Base-by-base conservation (phyloP, 2,888 invertebrate genomes). In the Ochlodes sylvanus region DNA sequence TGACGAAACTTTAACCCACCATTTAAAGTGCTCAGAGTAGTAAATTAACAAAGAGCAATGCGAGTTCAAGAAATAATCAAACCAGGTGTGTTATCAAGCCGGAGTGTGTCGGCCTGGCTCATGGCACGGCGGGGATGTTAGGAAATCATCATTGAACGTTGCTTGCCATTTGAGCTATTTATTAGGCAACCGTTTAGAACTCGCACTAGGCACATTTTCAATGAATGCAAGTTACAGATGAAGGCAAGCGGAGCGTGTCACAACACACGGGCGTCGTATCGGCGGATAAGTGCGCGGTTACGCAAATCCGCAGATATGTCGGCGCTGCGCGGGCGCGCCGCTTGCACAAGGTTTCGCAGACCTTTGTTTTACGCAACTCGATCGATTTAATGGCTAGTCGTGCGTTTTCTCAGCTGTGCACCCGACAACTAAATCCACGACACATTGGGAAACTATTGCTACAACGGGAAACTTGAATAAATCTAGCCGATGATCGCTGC, bases 281-380 rank as follows among this genome's bases (percentile, higher is more conserved):
- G 85, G 85, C 86, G 92, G 92, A 92, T 92, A 93, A 92, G 90
- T 91, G 87, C 89, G 90, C 85, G 82, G 89, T 93, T 93, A 93
- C 93, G 92, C 92, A 93, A 93, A 93, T 90, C 90, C 83, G 89
- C 89, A 93, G 92, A 93, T 92, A 92, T 92, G 92, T 92, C 88
- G 89, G 89, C 85, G 71, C 75, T 68, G 68, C 84, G 88, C 88
- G 85, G 87, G 88, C 90, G 90, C 89, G 89, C 73, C 89, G 91
- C 91, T 92, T 93, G 90, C 92, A 92, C 93, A 92, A 92, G 92
- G 90, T 87, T 92, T 89, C 86, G 87, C 91, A 92, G 92, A 93
- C 92, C 93, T 93, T 93, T 93, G 93, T 93, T 93, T 93, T 92
- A 92, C 91, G 92, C 92, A 93, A 93, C 90, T 83, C 83, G 89